Conservation (phyloP, 2,888 invertebrate species). For the Hesperia comma region DNA sequence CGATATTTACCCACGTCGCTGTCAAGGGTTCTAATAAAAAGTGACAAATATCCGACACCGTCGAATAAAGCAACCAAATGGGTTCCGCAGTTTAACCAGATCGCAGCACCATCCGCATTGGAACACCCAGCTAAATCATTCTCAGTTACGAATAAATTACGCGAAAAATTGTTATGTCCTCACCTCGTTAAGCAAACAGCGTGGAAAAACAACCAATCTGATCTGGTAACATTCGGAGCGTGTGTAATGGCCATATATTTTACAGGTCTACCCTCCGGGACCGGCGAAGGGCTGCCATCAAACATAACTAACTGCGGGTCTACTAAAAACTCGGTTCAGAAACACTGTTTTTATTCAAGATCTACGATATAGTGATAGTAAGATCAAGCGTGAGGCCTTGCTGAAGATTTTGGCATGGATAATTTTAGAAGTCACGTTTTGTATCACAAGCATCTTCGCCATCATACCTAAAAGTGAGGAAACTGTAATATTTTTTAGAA, state of each 20-base stretch:
- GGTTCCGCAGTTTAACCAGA: conserved; percentile 11
- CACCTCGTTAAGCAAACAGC: conserved; percentile 47
- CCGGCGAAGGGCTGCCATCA: conserved; percentile 2
- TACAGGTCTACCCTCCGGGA: conserved; percentile 17
- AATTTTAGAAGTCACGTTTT: no score
- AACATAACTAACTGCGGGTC: not conserved
- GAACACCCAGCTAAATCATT: conserved; percentile 35
- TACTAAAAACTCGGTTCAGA: not conserved
- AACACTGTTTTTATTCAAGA: not conserved
- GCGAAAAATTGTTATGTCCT: conserved; percentile 44
- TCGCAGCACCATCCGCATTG: conserved; percentile 1
- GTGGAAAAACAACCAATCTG: conserved; percentile 47
- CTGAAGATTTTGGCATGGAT: not conserved
- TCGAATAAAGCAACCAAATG: conserved; percentile 7
- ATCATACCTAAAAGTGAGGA: no score
- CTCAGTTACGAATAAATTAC: conserved; percentile 41
- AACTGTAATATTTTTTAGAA: no score
- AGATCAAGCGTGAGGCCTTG: not conserved
- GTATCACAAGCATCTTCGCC: no score
- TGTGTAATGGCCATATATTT: conserved; percentile 37
- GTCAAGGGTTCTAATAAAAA: conserved; percentile 4
- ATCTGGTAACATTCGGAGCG: conserved; percentile 36
- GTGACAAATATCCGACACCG: conserved; percentile 2
- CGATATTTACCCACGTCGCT: conserved; percentile 3
- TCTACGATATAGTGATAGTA: not conserved